phyloP scores from a whole-genome alignment of 2,888 invertebrate species.

The Ecliptopera silaceata region DNA sequence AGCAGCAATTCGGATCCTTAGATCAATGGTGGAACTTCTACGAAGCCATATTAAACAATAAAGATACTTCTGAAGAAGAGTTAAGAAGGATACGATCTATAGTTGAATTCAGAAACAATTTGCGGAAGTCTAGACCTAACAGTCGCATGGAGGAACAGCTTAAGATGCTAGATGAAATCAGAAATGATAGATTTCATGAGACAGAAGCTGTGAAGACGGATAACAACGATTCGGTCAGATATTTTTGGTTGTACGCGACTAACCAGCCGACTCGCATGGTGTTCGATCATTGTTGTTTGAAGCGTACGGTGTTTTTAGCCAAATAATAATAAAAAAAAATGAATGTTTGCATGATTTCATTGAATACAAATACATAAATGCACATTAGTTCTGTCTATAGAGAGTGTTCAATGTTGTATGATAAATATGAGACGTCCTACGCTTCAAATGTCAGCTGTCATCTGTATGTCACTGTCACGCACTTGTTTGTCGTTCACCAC shows the following conservation, averaged over 20 bases:
- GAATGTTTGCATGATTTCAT: constrained; percentile 1
- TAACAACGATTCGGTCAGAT: constrained; percentile 74
- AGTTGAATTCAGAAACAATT: constrained; percentile 52
- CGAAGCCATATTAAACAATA: constrained; percentile 65
- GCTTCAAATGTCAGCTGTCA: constrained; percentile 36
- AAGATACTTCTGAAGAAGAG: constrained; percentile 57
- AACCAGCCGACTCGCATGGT: constrained; percentile 37
- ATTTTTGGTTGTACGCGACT: constrained; percentile 41
- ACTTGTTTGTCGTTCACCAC: constrained; percentile 22
- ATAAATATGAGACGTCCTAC: not conserved
- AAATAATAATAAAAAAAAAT: not conserved
- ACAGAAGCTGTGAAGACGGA: constrained; percentile 59
- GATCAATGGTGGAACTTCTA: constrained; percentile 80
- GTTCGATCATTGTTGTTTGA: constrained; percentile 35
- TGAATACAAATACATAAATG: not conserved
- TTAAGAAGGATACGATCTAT: constrained; percentile 55
- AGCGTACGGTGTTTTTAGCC: constrained; percentile 21
- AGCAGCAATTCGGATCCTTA: constrained; percentile 74
- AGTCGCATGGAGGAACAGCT: constrained; percentile 72
- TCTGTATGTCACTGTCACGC: constrained; percentile 35
- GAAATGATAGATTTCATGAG: constrained; percentile 64
- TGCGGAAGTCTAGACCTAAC: constrained; percentile 55
- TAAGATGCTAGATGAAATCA: constrained; percentile 66
- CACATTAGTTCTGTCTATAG: not conserved
- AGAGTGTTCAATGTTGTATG: not conserved